These are phyloP conservation scores for Microdon myrmicae DNA, from an alignment of 2,888 invertebrate genomes.

Conservation along the genomic window DNA sequence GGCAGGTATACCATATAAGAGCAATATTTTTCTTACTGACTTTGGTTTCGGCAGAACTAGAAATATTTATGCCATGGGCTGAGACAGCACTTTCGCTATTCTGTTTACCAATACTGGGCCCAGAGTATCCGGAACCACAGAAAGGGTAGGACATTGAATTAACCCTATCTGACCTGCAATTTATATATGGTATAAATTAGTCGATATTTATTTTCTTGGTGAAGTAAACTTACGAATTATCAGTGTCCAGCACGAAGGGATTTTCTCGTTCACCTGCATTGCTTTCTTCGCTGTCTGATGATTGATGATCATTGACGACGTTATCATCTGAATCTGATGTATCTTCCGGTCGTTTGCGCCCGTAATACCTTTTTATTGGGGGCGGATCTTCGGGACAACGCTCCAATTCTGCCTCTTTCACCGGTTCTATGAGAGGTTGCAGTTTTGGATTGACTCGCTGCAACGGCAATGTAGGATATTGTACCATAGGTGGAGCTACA, in stretches of 20 bases:
- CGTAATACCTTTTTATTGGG: constrained; percentile 70
- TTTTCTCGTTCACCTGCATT: constrained; percentile 58
- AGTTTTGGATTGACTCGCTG: constrained; percentile 25
- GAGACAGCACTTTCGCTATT: constrained; percentile 64
- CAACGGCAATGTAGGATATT: constrained; percentile 41
- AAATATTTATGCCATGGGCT: constrained; percentile 57
- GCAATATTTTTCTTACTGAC: constrained; percentile 91
- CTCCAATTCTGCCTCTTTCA: constrained; percentile 59
- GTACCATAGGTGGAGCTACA: constrained; percentile 28
- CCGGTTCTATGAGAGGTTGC: constrained; percentile 33
- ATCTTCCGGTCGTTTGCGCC: constrained; percentile 70
- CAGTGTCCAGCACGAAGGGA: constrained; percentile 60
- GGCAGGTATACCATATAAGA: constrained; percentile 45
- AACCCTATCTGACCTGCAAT: constrained; percentile 63
- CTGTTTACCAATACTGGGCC: constrained; percentile 63
- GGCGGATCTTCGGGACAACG: constrained; percentile 56
- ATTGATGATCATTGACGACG: constrained; percentile 11
- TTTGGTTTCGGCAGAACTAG: constrained; percentile 81
- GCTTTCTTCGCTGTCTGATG: constrained; percentile 59
- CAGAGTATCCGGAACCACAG: constrained; percentile 64
- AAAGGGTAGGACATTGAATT: constrained; percentile 62
- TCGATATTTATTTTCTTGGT: not conserved
- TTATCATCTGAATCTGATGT: constrained; percentile 65
- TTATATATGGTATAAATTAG: too few species aligned
- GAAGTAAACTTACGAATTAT: constrained; percentile 61